Evolutionary conservation across 2,888 invertebrate genomes (phyloP).

Genomic region (Drosophila greeni): DNA sequence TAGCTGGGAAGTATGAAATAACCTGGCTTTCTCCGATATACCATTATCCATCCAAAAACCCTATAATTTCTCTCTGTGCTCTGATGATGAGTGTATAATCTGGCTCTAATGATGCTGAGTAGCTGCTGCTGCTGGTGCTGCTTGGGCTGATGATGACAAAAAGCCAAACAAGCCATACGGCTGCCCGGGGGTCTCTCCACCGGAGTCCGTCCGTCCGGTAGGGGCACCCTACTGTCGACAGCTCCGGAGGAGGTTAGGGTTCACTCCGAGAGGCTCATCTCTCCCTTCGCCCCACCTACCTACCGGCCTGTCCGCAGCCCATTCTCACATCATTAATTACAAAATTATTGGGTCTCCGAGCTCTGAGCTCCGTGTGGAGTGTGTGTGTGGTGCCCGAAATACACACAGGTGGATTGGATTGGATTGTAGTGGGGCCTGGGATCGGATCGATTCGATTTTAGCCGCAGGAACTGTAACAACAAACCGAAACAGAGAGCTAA

Average conservation of each 20-base stretch:
- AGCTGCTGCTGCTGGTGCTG: constrained; percentile 39
- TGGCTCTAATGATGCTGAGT: constrained; percentile 40
- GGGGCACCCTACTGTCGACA: constrained; percentile 59
- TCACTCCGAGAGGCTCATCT: neutral
- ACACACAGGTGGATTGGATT: constrained; percentile 48
- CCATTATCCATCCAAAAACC: too few relatives aligned
- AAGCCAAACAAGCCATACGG: constrained; percentile 56
- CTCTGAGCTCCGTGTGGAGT: neutral
- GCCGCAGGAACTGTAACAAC: constrained; percentile 71
- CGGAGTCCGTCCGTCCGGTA: constrained; percentile 16
- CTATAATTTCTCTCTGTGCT: neutral
- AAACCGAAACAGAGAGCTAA: constrained; percentile 29
- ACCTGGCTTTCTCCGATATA: too few relatives aligned
- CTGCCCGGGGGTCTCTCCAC: constrained; percentile 65
- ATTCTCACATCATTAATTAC: constrained; percentile 76
- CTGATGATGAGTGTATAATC: constrained; percentile 39
- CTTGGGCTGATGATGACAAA: constrained; percentile 65
- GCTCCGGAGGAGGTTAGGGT: constrained; percentile 26
- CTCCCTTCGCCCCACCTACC: neutral
- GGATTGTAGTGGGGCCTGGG: neutral
- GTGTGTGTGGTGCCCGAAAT: constrained; percentile 15
- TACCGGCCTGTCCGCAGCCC: constrained; percentile 55
- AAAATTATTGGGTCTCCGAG: constrained; percentile 62
- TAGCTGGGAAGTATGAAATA: too few relatives aligned
- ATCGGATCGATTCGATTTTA: constrained; percentile 26